Percentiles rank a stretch among this genome's conserved stretches.
Evolutionary conservation across 2,797 vertebrate genomes (phyloP).

Genomic region (Brachyalestes nurse): DNA sequence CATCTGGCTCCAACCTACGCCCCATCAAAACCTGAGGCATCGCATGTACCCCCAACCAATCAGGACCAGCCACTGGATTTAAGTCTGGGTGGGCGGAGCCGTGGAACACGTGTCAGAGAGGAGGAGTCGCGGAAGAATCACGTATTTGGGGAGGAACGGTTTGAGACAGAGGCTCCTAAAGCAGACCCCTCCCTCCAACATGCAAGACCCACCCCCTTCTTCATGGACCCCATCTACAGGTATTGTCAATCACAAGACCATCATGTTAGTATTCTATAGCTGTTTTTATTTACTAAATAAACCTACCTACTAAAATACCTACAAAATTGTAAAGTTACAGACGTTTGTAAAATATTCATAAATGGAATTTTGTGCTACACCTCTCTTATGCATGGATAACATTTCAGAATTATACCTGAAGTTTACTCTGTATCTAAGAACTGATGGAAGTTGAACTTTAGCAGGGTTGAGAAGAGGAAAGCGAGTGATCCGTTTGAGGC

Average conservation of each 20-base stretch:
- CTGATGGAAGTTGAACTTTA: constrained; percentile 89
- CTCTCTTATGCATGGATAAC: no score
- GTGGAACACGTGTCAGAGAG: constrained; percentile 80
- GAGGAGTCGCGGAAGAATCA: constrained; percentile 85
- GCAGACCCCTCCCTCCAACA: constrained; percentile 92
- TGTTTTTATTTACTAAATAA: neutral
- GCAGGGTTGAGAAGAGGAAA: constrained; percentile 99
- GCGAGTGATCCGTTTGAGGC: constrained; percentile 97
- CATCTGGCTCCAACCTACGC: constrained; percentile 78
- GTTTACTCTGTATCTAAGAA: constrained; percentile 58
- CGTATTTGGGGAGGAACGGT: constrained; percentile 87
- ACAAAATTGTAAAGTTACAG: no score
- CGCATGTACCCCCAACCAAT: constrained; percentile 72
- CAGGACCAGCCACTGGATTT: constrained; percentile 97
- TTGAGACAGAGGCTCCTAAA: constrained; percentile 81
- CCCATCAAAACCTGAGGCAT: constrained; percentile 81
- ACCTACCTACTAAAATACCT: no score
- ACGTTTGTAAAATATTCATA: no score
- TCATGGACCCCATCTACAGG: constrained; percentile 99
- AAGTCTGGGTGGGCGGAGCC: constrained; percentile 90
- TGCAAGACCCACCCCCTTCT: constrained; percentile 95
- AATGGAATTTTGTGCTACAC: no score
- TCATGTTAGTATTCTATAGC: neutral
- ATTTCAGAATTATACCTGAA: neutral
- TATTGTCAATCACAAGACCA: constrained; percentile 82